Conservation (phyloP, 2,888 invertebrate species). For the Latrodectus hesperus region DNA sequence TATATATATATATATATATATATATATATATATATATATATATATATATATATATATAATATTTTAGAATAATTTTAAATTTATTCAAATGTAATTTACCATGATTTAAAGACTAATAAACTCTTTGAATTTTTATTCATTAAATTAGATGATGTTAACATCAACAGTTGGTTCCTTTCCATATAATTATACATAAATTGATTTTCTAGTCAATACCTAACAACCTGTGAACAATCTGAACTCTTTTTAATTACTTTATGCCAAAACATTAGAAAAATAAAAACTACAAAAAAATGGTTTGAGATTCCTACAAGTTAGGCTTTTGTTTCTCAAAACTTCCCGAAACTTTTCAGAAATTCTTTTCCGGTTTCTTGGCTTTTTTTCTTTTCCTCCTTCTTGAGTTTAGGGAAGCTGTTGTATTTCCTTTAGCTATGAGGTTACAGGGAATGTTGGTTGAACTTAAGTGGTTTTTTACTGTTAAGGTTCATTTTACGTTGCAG, state of each 20-base stretch:
- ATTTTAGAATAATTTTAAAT: too few relatives aligned
- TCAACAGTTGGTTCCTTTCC: slow-evolving; percentile 10
- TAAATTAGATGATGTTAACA: too few relatives aligned
- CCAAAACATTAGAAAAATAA: slow-evolving; percentile 22
- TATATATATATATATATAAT: too few relatives aligned
- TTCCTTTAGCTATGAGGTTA: slow-evolving; percentile 18
- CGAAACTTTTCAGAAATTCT: slow-evolving; percentile 35
- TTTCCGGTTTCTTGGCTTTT: slow-evolving; percentile 9
- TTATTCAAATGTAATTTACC: too few relatives aligned
- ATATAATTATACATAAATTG: slow-evolving; percentile 6
- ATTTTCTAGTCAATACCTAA: slow-evolving; percentile 24
- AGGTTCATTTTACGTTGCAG: slow-evolving; percentile 3
- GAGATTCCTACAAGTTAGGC: slow-evolving; percentile 1
- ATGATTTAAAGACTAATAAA: too few relatives aligned
- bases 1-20: too few relatives aligned
- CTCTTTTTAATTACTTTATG: slow-evolving; percentile 41
- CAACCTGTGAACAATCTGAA: slow-evolving; percentile 32
- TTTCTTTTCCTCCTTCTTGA: too few relatives aligned
- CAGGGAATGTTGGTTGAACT: neutral
- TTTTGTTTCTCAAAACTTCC: slow-evolving; percentile 31
- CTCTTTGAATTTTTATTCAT: too few relatives aligned
- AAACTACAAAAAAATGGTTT: slow-evolving; percentile 10
- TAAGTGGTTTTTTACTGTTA: slow-evolving; percentile 14
- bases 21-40: too few relatives aligned
- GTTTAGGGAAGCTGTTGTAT: neutral